Conservation (phyloP, 1,140 invertebrate genomes). For the Cotesia vestalis region DNA sequence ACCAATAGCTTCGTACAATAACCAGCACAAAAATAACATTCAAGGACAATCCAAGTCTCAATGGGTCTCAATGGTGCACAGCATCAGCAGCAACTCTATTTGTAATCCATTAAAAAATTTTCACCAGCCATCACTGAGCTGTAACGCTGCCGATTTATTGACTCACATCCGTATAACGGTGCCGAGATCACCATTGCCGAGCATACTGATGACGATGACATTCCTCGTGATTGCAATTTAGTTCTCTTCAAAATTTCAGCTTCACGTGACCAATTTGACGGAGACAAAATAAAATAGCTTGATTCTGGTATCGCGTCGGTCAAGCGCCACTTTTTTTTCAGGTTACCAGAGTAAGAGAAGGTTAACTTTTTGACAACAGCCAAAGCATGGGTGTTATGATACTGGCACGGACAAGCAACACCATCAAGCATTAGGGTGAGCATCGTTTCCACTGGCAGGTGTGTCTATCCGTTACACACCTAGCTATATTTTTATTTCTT, state of each 20-base stretch:
- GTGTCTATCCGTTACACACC: conserved; percentile 13
- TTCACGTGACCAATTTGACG: conserved; percentile 31
- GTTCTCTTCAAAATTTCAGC: conserved; percentile 5
- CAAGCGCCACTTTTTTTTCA: conserved; percentile 16
- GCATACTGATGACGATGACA: no score
- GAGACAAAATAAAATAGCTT: background rate
- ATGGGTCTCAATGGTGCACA: no score
- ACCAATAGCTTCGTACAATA: no score
- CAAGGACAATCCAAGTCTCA: no score
- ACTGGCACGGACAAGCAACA: conserved; percentile 1
- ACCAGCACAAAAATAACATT: no score
- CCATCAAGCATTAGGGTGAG: conserved; percentile 12
- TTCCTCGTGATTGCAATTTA: conserved; percentile 2
- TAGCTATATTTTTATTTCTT: background rate
- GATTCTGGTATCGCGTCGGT: conserved; percentile 1
- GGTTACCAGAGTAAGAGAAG: conserved; percentile 10
- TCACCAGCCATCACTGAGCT: no score
- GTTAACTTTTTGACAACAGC: background rate
- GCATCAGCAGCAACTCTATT: no score
- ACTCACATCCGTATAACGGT: no score
- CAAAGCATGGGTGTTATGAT: background rate
- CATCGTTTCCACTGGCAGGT: conserved; percentile 20
- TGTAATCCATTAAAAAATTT: no score
- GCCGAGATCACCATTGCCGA: no score
- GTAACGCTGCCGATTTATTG: no score